Base-by-base conservation (phyloP, 1,140 invertebrate genomes). In the Aricia agestis region DNA sequence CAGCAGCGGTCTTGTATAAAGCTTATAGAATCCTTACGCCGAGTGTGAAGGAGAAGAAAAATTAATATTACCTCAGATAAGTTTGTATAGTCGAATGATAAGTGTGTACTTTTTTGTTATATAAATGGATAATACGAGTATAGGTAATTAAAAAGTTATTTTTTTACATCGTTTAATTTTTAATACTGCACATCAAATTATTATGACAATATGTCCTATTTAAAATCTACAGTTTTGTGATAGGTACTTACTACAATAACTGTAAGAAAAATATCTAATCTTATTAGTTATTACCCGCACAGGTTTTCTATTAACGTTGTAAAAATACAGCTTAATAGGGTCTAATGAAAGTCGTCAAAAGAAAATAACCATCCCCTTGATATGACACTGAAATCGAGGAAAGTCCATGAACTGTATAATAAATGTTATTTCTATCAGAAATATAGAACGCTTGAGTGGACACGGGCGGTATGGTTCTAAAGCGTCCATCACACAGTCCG, bases 351-450 rank as follows among this genome's bases (percentile, higher is more conserved):
- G 9, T 52, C 9, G 6, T 52, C 45, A 13, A 6, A 52, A 52
- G 45, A 52, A 52, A 52, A 52, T 52, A 52, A 52, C 45, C 45
- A 52, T 52, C 45, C 3, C 11, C 45, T 15, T 52, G 45, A 52
- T 52, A 52, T 52, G 45, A 52, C 45, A 52, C 45, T 52, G 45
- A 52, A 52, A 52, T 52, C 45, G 45, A 52, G 45, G 45, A 13
- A 52, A 52, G 45, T 52, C 45, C 13, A 52, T 15, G 45, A 52
- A 52, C 45, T 52, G 45, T 52, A 52, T 52, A 52, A 52, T 52
- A 52, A 52, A 52, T 52, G 45, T 52, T 52, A 52, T 52, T 52
- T 52, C 45, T 52, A 52, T 52, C 45, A 52, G 45, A 52, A 52
- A 52, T 15, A 15, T 52, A 52, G 45, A 6, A 52, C 45, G 45